Base-by-base conservation (phyloP, 2,113 vertebrate genomes). In the Pagrus major region DNA sequence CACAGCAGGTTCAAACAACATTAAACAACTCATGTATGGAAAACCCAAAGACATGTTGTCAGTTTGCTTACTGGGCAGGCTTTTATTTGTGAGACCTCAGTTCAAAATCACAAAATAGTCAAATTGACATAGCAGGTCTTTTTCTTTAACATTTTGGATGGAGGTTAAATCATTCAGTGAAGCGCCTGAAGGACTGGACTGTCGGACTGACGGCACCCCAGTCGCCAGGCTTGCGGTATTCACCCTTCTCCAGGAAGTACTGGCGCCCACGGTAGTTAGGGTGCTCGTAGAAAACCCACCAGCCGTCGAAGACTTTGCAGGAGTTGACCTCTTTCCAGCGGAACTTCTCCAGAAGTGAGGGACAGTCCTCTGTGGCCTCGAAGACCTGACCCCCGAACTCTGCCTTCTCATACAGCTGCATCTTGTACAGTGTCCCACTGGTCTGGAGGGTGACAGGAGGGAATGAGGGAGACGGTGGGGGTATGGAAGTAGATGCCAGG, bases 261-360 rank as follows among this genome's bases (percentile, higher is more conserved):
- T 99, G 98, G 72, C 96, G 92, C 27, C 97, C 97, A 0, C 93
- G 95, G 94, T 96, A 99, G 93, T 96, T 97, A 83, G 96, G 95
- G 0, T 97, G 95, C 91, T 99, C 97, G 0, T 97, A 98, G 94
- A 98, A 97, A 74, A 98, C 93, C 97, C 97, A 99, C 90, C 93
- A 95, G 0, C 97, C 97, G 0, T 97, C 97, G 66, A 94, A 88
- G 72, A 99, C 95, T 89, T 96, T 96, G 84, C 95, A 97, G 87
- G 97, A 97, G 2, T 97, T 93, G 77, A 98, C 93, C 90, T 98
- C 97, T 1, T 95, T 92, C 91, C 96, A 90, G 86, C 94, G 96
- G 87, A 96, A 96, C 54, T 95, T 96, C 60, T 99, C 96, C 94
- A 95, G 92, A 61, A 97, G 54, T 0, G 96, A 97, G 60, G 97